Evolutionary conservation across 2,888 invertebrate genomes (phyloP).

Genomic region (Eilema sororculum): DNA sequence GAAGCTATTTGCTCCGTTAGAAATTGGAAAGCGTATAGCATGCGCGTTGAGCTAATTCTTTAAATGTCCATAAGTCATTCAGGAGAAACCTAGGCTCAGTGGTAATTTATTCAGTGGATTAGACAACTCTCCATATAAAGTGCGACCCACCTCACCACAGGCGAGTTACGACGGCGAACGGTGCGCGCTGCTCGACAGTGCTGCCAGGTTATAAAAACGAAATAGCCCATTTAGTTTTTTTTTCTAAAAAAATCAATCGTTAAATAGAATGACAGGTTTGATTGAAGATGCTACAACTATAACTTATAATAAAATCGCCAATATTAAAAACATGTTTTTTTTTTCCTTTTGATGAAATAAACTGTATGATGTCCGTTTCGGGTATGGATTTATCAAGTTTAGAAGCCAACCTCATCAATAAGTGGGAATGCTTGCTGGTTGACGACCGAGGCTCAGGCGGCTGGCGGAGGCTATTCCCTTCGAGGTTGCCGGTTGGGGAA

Average conservation of each 20-base stretch:
- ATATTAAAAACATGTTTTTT: background rate
- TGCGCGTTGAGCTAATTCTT: constrained; percentile 74
- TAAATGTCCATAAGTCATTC: constrained; percentile 78
- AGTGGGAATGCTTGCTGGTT: too few species aligned
- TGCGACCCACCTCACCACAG: constrained; percentile 69
- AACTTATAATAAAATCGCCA: background rate
- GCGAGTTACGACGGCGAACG: constrained; percentile 53
- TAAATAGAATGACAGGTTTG: background rate
- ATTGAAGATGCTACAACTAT: background rate
- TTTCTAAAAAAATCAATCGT: background rate
- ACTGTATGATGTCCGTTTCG: too few species aligned
- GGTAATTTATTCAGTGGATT: constrained; percentile 81
- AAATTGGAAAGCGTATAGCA: constrained; percentile 70
- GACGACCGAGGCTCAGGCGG: too few species aligned
- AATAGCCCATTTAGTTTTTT: background rate
- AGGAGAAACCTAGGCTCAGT: constrained; percentile 79
- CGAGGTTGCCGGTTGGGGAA: too few species aligned
- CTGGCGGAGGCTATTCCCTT: too few species aligned
- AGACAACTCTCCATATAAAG: constrained; percentile 83
- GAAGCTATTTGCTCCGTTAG: constrained; percentile 34
- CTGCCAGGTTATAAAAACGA: background rate
- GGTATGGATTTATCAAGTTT: too few species aligned
- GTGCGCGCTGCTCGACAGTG: constrained; percentile 39
- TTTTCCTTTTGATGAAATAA: background rate
- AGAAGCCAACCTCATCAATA: too few species aligned